Conservation (phyloP, 1,140 invertebrate species). For the Aplysia californica region DNA sequence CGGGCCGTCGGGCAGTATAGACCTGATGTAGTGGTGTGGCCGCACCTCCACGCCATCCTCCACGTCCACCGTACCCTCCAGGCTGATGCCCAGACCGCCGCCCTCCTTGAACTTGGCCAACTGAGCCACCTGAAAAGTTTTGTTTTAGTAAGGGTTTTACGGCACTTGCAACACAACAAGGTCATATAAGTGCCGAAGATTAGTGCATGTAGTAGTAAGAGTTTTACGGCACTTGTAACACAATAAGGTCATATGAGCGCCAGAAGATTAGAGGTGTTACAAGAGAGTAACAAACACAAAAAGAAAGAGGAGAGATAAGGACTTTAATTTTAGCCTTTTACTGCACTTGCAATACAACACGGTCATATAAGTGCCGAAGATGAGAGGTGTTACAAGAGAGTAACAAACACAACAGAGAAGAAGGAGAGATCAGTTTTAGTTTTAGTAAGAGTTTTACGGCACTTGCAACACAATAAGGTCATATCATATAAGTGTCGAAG, state of each 20-base stretch:
- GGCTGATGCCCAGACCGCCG: constrained; percentile 93
- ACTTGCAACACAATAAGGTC: no score
- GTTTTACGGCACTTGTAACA: not conserved
- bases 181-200: no score
- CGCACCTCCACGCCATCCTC: constrained; percentile 81
- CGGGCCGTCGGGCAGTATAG: constrained; percentile 92
- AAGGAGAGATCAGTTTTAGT: no score
- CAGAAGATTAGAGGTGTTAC: not conserved
- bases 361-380: no score
- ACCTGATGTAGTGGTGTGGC: constrained; percentile 76
- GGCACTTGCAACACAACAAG: no score
- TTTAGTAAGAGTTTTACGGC: no score
- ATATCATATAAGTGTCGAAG: no score
- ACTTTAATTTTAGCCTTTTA: no score
- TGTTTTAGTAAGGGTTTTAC: not conserved
- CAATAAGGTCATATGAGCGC: not conserved
- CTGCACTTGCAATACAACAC: no score
- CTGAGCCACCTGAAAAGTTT: constrained; percentile 76
- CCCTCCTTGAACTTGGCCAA: constrained; percentile 86
- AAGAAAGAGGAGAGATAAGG: not conserved
- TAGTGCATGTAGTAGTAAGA: not conserved
- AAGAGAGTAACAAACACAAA: not conserved
- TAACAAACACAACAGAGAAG: no score
- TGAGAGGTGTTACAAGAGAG: no score
- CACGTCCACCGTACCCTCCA: constrained; percentile 88